Percentiles rank a stretch among this genome's conserved stretches.
Evolutionary conservation across 2,797 vertebrate species (phyloP).

Genomic region (Lepus oiostolus): DNA sequence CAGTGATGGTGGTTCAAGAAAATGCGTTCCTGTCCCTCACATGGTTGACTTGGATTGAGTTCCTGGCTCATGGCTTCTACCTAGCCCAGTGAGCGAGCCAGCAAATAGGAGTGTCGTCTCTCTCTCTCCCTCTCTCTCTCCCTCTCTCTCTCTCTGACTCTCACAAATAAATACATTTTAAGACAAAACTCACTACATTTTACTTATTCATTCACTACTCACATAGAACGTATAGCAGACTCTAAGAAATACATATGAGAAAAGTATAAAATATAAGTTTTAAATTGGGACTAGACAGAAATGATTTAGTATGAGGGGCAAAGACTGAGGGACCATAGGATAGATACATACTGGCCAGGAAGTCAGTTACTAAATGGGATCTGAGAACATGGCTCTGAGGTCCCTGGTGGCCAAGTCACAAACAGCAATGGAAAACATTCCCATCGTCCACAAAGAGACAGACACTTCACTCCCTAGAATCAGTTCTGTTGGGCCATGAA

Average conservation of each 20-base stretch:
- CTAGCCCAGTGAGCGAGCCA: no score
- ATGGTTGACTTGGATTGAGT: no score
- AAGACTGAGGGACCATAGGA: background rate
- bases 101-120: no score
- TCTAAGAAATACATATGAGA: background rate
- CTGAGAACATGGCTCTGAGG: background rate
- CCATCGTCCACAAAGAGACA: background rate
- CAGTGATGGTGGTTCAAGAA: no score
- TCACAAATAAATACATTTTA: no score
- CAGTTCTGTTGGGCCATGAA: background rate
- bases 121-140: no score
- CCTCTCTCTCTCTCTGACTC: no score
- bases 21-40: no score
- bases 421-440: background rate
- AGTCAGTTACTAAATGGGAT: background rate
- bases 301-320: background rate
- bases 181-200: background rate
- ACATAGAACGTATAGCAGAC: background rate
- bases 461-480: background rate
- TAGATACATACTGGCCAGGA: background rate
- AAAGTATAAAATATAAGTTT: background rate
- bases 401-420: constrained; percentile 43
- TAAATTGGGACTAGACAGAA: constrained; percentile 7
- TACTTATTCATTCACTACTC: background rate
- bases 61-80: no score